Base-by-base conservation (phyloP, 1,140 invertebrate species). In the Leptopilina boulardi region DNA sequence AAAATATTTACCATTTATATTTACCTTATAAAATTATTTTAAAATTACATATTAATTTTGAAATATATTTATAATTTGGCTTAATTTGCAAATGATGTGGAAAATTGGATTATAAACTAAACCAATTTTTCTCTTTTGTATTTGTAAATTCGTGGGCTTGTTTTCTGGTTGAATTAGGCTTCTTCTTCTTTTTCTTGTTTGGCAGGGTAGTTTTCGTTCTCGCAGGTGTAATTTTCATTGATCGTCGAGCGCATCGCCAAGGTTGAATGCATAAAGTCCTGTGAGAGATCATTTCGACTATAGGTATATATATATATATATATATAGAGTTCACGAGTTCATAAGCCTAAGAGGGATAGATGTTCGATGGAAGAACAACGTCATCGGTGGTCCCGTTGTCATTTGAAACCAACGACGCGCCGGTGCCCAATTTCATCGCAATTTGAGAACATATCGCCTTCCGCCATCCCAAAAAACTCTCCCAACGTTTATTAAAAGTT, bases 361-460 rank as follows among this genome's bases (percentile, higher is more conserved):
- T 78, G 80, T 81, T 83, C 74, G 74, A 80, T 77, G 76, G 82
- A 85, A 82, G 82, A 87, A 84, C 82, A 83, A 82, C 87, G 81
- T 84, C 88, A 89, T 89, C 88, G 88, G 88, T 90, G 88, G 88
- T 90, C 88, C 86, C 77, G 74, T 83, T 86, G 89, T 90, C 83
- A 91, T 84, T 85, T 84, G 89, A 91, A 90, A 90, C 89, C 87
- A 78, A 76, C 80, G 82, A 85, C 83, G 79, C 83, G 70, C 78
- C 66, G 90, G 90, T 91, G 90, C 89, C 85, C 71, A 88, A 86
- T 91, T 91, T 89, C 90, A 86, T 87, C 82, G 89, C 89, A 91
- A 91, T 91, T 90, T 88, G 90, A 91, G 89, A 90, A 83, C 84
- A 82, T 87, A 84, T 86, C 85, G 84, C 80, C 82, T 85, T 82